phyloP scores from a whole-genome alignment of 2,797 vertebrate species.

The Ctenopoma kingsleyae region DNA sequence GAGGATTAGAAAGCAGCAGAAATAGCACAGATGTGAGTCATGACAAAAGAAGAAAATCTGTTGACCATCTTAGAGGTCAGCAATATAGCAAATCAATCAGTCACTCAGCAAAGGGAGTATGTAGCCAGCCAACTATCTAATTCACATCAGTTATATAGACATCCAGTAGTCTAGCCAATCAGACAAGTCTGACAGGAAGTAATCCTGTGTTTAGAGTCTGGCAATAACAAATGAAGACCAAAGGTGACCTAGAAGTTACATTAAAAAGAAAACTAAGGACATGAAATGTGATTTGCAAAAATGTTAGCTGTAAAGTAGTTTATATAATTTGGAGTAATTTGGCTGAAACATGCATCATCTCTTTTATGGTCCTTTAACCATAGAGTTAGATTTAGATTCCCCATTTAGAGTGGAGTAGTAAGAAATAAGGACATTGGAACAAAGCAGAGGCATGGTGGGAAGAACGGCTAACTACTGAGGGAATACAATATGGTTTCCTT shows the following conservation, averaged over 20 bases:
- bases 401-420: neutral
- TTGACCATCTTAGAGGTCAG: slow-evolving; percentile 4
- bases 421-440: slow-evolving; percentile 18
- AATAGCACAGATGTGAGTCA: neutral
- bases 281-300: neutral
- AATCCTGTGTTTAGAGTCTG: slow-evolving; percentile 1
- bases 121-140: slow-evolving; percentile 9
- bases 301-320: neutral
- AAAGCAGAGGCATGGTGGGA: slow-evolving; percentile 17
- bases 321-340: slow-evolving; percentile 1
- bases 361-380: neutral
- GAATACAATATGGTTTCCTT: slow-evolving; percentile 50
- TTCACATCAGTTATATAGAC: slow-evolving; percentile 33
- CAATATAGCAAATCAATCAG: slow-evolving; percentile 11
- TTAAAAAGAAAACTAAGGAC: neutral
- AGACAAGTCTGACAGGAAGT: slow-evolving; percentile 6
- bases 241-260: neutral
- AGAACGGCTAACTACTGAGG: slow-evolving; percentile 31
- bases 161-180: slow-evolving; percentile 18
- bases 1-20: slow-evolving; percentile 28
- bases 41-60: neutral
- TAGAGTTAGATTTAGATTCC: slow-evolving; percentile 15
- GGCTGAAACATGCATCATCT: neutral
- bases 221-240: slow-evolving; percentile 5
- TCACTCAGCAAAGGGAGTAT: slow-evolving; percentile 21